Evolutionary conservation across 2,797 vertebrate genomes (phyloP).

Genomic region (Gymnodraco acuticeps): DNA sequence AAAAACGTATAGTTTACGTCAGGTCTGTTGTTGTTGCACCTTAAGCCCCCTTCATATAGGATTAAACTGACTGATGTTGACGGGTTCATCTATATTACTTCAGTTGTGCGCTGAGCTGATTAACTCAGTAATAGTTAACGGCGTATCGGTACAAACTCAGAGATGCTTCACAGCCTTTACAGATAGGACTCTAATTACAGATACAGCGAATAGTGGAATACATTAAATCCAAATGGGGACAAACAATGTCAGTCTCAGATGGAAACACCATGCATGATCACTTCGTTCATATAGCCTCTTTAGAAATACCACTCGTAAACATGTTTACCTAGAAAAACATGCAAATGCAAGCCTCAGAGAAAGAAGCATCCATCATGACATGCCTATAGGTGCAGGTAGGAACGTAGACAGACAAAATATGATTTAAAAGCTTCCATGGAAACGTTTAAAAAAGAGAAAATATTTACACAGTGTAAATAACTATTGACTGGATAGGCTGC

Average conservation of each 20-base stretch:
- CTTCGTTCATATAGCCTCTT: background rate
- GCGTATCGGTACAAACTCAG: background rate
- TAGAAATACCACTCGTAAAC: background rate
- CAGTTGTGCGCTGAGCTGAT: background rate
- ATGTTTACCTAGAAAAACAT: background rate
- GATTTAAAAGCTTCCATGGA: background rate
- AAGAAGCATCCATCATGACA: background rate
- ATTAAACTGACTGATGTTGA: background rate
- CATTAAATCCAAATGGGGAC: no score
- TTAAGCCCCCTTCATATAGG: background rate
- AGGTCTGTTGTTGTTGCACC: background rate
- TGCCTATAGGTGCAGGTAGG: background rate
- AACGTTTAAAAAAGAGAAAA: background rate
- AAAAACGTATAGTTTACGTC: conserved; percentile 2
- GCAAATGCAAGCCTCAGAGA: background rate
- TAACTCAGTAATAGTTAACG: background rate
- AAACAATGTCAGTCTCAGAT: background rate
- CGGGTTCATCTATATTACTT: background rate
- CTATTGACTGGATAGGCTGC: background rate
- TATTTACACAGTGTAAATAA: background rate
- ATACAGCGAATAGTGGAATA: background rate
- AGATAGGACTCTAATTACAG: background rate
- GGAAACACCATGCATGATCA: background rate
- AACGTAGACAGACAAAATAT: background rate
- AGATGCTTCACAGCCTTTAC: no score